Evolutionary conservation across 2,797 vertebrate species (phyloP).

Genomic region (Avahi laniger): DNA sequence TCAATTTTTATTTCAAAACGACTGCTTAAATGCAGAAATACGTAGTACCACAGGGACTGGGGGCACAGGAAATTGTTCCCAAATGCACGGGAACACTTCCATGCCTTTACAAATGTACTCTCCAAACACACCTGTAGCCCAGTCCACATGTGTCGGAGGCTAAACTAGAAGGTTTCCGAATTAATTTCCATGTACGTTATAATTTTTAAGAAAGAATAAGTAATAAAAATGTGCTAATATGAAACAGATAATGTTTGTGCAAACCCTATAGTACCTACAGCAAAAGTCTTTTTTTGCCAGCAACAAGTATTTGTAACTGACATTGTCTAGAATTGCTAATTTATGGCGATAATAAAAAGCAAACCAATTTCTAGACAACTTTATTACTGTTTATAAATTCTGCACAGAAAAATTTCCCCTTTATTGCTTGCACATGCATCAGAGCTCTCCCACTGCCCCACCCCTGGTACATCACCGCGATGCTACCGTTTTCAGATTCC

Average conservation of each 20-base stretch:
- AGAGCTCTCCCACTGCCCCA: neutral
- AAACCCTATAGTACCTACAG: neutral
- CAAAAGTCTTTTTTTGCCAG: neutral
- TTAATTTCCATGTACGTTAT: neutral
- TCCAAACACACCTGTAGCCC: neutral
- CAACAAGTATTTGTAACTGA: neutral
- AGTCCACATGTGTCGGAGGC: neutral
- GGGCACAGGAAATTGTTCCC: neutral
- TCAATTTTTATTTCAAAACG: neutral
- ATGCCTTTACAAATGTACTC: neutral
- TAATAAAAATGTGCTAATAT: neutral
- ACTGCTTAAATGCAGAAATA: neutral
- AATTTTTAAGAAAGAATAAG: conserved; percentile 10
- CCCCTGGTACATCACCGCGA: no score
- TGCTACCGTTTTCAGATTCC: neutral
- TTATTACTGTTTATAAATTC: neutral
- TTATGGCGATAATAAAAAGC: neutral
- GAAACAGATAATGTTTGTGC: neutral
- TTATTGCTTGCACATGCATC: neutral
- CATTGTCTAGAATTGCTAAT: neutral
- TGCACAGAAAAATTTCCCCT: neutral
- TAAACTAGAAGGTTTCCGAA: neutral
- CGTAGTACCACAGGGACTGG: neutral
- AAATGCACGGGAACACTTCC: neutral
- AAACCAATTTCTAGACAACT: neutral